Evolutionary conservation across 2,888 invertebrate genomes (phyloP), one percentile per base, ranked within the genome.

Genomic region (Mongoloraphidia duomilia): DNA sequence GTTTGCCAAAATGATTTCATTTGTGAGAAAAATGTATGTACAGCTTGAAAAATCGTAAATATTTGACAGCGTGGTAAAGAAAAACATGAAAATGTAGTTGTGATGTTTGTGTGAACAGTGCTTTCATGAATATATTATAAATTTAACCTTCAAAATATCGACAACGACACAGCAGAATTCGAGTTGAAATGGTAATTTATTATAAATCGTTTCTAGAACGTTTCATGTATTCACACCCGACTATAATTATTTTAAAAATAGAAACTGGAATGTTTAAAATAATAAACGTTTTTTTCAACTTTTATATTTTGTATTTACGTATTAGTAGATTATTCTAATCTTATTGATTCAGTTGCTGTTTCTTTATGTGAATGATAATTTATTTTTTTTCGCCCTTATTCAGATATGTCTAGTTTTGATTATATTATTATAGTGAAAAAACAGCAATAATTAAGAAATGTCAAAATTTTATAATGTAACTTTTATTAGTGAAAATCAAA

Each of bases 1-100:
- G 48, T 42, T 48, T 36, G 42, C 40, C 34, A 40, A 14, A 40
- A 47, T 14, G 26, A 40, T n/a, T 43, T 14, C 10, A 14, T 39
- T 14, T 39, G 12, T 8, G 33, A 13, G 10, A 26, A 34, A 44
- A 33, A 34, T 26, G 6, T 34, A n/a, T 33, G 33, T 34, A 34
- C 11, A 8, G 34, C 34, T 10, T 33, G 13, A 26, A 26, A 26
- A 26, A 6, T 26, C 6, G 26, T 26, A 26, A 26, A 26, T 26
- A 26, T 26, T 26, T 26, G 26, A 26, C 26, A 26, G 26, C 26
- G 26, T 26, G 26, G 5, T 26, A 26, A 6, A 26, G 26, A 26
- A 26, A 26, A 26, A 26, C 26, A 26, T 6, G 26, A 26, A 26
- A 26, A 26, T 26, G 26, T 26, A 26, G 26, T 26, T 6, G 26